Evolutionary conservation across 2,888 invertebrate species (phyloP).

Genomic region (Ormyrus thymus): DNA sequence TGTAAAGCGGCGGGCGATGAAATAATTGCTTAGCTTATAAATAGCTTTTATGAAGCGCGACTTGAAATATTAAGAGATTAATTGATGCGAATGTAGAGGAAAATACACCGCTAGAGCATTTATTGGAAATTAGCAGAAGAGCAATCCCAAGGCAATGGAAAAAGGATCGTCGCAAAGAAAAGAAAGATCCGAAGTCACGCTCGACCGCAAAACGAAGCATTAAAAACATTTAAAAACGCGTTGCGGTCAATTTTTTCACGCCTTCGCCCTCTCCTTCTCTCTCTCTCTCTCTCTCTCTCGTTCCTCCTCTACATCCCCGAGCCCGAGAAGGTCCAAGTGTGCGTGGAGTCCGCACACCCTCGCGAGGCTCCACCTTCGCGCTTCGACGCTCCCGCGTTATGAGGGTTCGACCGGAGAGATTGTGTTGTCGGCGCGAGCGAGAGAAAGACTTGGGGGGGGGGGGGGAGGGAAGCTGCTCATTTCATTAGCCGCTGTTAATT

Average conservation of each 20-base stretch:
- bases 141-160: too few species aligned
- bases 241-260: constrained; percentile 48
- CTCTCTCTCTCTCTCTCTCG: neutral
- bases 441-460: neutral
- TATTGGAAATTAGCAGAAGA: too few species aligned
- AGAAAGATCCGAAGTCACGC: too few species aligned
- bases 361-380: constrained; percentile 34
- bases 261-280: constrained; percentile 15
- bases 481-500: constrained; percentile 56
- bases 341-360: neutral
- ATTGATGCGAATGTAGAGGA: too few species aligned
- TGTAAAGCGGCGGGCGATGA: too few species aligned
- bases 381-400: constrained; percentile 50
- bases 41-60: too few species aligned
- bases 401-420: constrained; percentile 42
- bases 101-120: too few species aligned
- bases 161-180: too few species aligned
- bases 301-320: neutral
- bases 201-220: neutral
- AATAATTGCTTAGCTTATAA: too few species aligned
- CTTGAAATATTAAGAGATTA: too few species aligned
- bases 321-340: neutral
- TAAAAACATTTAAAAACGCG: constrained; percentile 27
- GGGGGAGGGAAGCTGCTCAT: constrained; percentile 36
- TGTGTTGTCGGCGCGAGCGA: constrained; percentile 10